Conservation (phyloP, 2,888 invertebrate genomes). For the Balanococcus diminutus region DNA sequence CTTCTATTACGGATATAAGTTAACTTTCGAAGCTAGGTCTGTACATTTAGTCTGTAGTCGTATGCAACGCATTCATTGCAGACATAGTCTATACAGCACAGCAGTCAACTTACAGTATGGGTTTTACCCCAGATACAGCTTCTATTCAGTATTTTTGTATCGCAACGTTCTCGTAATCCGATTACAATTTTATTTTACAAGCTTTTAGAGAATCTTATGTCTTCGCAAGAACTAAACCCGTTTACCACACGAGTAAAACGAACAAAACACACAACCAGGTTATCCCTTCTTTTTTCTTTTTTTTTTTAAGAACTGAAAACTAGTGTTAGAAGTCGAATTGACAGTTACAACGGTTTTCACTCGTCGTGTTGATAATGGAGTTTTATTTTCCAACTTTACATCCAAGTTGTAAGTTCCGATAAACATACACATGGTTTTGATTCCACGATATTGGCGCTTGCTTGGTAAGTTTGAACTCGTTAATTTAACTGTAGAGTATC, state of each 20-base stretch:
- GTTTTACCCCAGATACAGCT: neutral
- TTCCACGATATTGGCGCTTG: neutral
- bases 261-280: neutral
- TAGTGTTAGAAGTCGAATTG: neutral
- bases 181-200: constrained; percentile 32
- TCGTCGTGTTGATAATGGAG: neutral
- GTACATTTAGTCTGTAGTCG: no score
- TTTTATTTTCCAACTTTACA: neutral
- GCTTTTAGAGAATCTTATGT: constrained; percentile 6
- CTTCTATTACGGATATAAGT: neutral
- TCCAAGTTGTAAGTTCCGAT: neutral
- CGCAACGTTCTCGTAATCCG: constrained; percentile 20
- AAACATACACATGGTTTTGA: neutral
- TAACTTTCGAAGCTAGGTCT: neutral
- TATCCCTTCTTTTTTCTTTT: neutral
- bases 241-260: neutral
- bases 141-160: neutral
- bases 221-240: neutral
- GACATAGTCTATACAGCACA: no score
- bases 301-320: neutral
- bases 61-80: neutral
- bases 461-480: neutral
- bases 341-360: neutral
- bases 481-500: neutral
- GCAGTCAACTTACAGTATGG: neutral